Percentiles rank a stretch among this genome's conserved stretches.
Evolutionary conservation across 2,113 vertebrate species (phyloP).

Genomic region (Lonchura striata): DNA sequence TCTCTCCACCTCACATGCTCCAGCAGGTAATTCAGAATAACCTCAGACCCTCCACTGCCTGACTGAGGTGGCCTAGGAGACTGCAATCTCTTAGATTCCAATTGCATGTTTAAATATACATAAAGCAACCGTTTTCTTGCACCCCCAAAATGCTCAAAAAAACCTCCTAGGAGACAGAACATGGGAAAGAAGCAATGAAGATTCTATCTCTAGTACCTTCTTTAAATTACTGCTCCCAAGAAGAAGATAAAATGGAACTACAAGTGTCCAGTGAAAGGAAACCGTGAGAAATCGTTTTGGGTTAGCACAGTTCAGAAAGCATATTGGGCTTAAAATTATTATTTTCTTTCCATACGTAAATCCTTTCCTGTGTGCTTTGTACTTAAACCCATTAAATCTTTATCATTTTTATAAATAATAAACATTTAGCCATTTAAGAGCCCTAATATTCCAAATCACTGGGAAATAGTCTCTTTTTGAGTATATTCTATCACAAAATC

Average conservation of each 20-base stretch:
- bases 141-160: background rate
- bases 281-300: background rate
- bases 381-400: background rate
- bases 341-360: background rate
- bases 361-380: background rate
- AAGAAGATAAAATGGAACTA: background rate
- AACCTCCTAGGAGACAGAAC: background rate
- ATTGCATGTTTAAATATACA: background rate
- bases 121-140: background rate
- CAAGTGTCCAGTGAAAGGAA: background rate
- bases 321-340: background rate
- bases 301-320: background rate
- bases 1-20: background rate
- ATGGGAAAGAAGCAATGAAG: background rate
- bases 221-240: background rate
- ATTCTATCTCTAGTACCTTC: background rate
- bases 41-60: background rate
- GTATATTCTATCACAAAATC: background rate
- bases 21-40: background rate
- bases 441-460: background rate
- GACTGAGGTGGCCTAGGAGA: background rate
- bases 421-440: background rate
- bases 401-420: background rate
- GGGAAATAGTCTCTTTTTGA: background rate
- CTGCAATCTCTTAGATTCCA: background rate